Conservation (phyloP, 1,140 invertebrate genomes). For the Acromyrmex heyeri region DNA sequence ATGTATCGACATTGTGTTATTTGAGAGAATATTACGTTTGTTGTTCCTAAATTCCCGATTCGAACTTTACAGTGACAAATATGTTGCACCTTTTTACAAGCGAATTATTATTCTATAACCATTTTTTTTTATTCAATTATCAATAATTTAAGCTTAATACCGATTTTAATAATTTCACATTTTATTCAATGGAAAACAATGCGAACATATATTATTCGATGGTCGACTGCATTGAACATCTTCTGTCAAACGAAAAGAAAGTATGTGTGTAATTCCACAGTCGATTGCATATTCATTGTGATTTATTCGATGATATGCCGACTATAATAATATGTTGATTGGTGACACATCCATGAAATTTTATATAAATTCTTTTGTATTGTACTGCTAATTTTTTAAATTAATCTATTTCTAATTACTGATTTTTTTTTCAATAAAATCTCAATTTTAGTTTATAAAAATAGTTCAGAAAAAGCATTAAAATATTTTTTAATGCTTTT, state of each 20-base stretch:
- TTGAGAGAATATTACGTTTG: conserved; percentile 27
- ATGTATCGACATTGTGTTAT: conserved; percentile 35
- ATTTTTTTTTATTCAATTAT: conserved; percentile 51
- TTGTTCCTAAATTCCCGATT: conserved; percentile 41
- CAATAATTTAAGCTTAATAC: conserved; percentile 30
- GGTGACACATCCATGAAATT: background rate
- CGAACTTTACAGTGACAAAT: conserved; percentile 20
- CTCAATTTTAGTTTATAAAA: background rate
- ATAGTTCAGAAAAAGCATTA: background rate
- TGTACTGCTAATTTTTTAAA: background rate
- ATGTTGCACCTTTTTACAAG: conserved; percentile 42
- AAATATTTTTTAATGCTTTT: background rate
- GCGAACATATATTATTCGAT: background rate
- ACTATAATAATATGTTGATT: background rate
- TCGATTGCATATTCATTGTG: background rate
- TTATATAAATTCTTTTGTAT: conserved; percentile 10
- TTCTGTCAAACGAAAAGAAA: background rate
- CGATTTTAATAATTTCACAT: conserved; percentile 40
- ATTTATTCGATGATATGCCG: background rate
- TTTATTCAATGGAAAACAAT: conserved; percentile 24
- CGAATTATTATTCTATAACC: conserved; percentile 41
- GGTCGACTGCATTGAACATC: background rate
- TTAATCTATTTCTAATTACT: background rate
- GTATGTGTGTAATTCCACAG: background rate
- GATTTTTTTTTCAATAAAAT: background rate